Conservation (phyloP, 2,888 invertebrate genomes). For the Drosophila conformis region DNA sequence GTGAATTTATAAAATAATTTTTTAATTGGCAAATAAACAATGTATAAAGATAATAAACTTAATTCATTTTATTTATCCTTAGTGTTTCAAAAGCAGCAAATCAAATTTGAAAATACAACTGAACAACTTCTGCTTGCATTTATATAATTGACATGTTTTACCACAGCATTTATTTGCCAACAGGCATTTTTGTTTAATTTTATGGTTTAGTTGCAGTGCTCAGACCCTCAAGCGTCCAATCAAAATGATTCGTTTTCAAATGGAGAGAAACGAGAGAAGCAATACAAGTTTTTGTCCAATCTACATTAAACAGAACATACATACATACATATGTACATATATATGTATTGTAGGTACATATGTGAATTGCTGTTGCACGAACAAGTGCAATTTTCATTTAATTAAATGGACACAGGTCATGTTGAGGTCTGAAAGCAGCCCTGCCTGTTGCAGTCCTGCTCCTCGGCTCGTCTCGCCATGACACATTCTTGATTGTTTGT, state of each 20-base stretch:
- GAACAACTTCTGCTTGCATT: neutral
- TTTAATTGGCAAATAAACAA: neutral
- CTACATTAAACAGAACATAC: neutral
- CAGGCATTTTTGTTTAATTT: neutral
- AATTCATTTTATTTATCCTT: neutral
- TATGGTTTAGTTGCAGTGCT: slow-evolving; percentile 7
- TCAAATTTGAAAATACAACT: neutral
- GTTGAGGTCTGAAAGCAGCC: neutral
- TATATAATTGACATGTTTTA: neutral
- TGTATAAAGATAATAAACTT: too few relatives aligned
- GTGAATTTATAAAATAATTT: neutral
- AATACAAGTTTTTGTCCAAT: slow-evolving; percentile 2
- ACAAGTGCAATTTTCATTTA: slow-evolving; percentile 58
- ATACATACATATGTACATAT: neutral
- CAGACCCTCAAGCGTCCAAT: slow-evolving; percentile 13
- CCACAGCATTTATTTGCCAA: neutral
- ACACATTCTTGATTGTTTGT: slow-evolving; percentile 32
- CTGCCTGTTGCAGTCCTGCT: neutral
- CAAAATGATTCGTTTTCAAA: slow-evolving; percentile 10
- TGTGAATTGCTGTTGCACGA: slow-evolving; percentile 18
- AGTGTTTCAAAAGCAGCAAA: neutral
- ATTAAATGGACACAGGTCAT: slow-evolving; percentile 52
- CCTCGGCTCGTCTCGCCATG: neutral
- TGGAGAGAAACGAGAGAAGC: neutral
- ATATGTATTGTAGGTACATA: neutral